Conservation (phyloP, 2,113 vertebrate species). For the Corythaixoides concolor region DNA sequence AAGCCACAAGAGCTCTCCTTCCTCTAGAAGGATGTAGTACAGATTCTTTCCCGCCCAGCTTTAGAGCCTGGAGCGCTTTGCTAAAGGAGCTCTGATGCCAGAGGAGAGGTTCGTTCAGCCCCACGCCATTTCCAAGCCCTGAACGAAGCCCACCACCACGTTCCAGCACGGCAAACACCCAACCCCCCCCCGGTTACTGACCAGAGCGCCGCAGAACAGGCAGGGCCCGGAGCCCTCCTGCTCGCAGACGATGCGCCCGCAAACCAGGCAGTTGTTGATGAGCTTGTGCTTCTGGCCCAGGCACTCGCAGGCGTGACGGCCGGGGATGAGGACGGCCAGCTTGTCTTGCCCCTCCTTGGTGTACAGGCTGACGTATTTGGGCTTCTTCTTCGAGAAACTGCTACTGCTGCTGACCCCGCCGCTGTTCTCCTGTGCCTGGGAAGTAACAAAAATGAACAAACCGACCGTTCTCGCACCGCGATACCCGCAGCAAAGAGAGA, state of each 20-base stretch:
- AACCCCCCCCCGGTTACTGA: constrained; percentile 23
- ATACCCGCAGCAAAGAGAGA: not conserved
- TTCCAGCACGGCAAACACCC: accelerated
- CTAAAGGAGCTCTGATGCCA: not conserved
- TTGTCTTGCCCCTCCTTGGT: constrained; percentile 91
- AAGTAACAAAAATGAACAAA: not conserved
- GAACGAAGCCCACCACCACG: accelerated
- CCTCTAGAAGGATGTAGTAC: not conserved
- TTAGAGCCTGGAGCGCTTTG: not conserved
- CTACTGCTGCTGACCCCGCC: not conserved
- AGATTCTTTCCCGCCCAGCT: not conserved
- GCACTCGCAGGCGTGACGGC: constrained; percentile 90
- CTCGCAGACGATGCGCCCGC: constrained; percentile 92
- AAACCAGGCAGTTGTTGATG: constrained; percentile 94
- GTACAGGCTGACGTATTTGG: constrained; percentile 90
- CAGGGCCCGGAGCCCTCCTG: constrained; percentile 96
- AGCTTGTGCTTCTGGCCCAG: constrained; percentile 95
- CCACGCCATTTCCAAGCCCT: not conserved
- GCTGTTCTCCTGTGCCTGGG: constrained; percentile 85
- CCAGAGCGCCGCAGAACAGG: constrained; percentile 90
- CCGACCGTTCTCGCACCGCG: not conserved
- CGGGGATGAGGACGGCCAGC: constrained; percentile 87
- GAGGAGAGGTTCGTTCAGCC: not conserved
- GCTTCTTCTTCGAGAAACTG: constrained; percentile 85
- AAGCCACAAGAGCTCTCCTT: not conserved